phyloP scores from a whole-genome alignment of 2,888 invertebrate genomes.

The Arrhopalites spinosus region DNA sequence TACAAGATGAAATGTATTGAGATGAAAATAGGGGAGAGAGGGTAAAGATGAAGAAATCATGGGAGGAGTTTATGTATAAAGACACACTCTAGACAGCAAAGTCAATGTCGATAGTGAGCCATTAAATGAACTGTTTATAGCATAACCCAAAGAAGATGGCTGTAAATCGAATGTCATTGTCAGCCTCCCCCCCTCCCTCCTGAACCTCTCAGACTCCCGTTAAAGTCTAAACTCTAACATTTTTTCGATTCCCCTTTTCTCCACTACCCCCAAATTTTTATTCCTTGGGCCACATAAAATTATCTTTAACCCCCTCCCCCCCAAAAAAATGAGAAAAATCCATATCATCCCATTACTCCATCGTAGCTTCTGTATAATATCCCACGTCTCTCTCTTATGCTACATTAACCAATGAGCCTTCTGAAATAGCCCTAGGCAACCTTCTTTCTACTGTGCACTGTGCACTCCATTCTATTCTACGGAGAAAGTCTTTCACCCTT shows the following conservation, averaged over 20 bases:
- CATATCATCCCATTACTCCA: no score
- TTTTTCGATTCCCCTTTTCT: not conserved
- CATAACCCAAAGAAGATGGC: slow-evolving; percentile 19
- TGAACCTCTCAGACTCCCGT: not conserved
- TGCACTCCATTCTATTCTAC: no score
- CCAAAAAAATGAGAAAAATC: not conserved
- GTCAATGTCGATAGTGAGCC: slow-evolving; percentile 16
- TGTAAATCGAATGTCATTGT: slow-evolving; percentile 34
- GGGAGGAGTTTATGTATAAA: no score
- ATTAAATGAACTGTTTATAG: slow-evolving; percentile 34
- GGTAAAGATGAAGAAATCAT: not conserved
- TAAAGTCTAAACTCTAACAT: not conserved
- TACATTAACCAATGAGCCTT: no score
- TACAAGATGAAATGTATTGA: not conserved
- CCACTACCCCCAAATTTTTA: no score
- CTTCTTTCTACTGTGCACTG: not conserved
- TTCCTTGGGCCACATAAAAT: not conserved
- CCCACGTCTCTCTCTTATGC: no score
- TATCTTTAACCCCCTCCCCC: no score
- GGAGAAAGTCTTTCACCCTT: no score
- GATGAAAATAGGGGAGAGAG: not conserved
- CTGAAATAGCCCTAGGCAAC: no score
- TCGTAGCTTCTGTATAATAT: no score
- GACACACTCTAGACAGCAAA: no score
- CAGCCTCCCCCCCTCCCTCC: slow-evolving; percentile 9